phyloP scores from a whole-genome alignment of 2,888 invertebrate genomes.

The Entomobrya proxima region DNA sequence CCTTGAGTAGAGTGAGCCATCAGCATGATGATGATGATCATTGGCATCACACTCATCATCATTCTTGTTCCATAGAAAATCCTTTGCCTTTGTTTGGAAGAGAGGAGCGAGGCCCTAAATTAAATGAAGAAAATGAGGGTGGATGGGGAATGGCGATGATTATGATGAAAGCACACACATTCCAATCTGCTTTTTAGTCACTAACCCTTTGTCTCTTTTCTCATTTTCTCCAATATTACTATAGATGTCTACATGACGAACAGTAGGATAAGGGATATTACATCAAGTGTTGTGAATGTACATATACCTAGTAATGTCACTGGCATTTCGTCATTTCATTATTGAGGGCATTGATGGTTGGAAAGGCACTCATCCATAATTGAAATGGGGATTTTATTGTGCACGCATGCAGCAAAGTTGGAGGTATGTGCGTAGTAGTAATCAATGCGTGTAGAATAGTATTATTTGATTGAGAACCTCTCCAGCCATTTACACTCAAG shows the following conservation, averaged over 20 bases:
- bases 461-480: slow-evolving; percentile 35
- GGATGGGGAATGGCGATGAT: slow-evolving; percentile 3
- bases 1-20: not conserved
- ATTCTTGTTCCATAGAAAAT: slow-evolving; percentile 26
- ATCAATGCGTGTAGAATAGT: not conserved
- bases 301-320: not conserved
- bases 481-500: slow-evolving; percentile 23
- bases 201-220: slow-evolving; percentile 56
- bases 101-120: slow-evolving; percentile 5
- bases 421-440: not conserved
- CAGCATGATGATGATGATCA: slow-evolving; percentile 26
- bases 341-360: not conserved
- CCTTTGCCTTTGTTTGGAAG: slow-evolving; percentile 41
- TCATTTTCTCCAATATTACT: slow-evolving; percentile 7
- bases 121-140: slow-evolving; percentile 32
- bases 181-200: slow-evolving; percentile 52
- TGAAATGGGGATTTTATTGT: slow-evolving; percentile 20
- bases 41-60: slow-evolving; percentile 33
- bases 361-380: slow-evolving; percentile 35
- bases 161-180: slow-evolving; percentile 51
- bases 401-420: slow-evolving; percentile 16
- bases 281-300: not conserved
- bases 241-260: not conserved
- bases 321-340: slow-evolving; percentile 45
- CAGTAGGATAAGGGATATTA: not conserved